A percentile compares a stretch with the other conserved stretches of the same genome.
phyloP scores from a whole-genome alignment of 2,888 invertebrate species.

The Cataglyphis cursor region DNA sequence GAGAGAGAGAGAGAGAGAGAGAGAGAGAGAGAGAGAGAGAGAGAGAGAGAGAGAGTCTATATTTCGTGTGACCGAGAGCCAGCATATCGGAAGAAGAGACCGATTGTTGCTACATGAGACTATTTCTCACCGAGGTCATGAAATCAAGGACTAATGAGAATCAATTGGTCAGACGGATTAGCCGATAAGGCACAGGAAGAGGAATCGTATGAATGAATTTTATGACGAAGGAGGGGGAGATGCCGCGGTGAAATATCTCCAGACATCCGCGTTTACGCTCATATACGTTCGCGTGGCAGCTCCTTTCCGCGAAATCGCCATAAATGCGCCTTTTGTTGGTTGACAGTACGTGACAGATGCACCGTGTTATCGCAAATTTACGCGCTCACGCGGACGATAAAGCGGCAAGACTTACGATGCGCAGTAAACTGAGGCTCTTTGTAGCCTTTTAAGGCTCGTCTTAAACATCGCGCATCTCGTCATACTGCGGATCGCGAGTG shows the following conservation, averaged over 20 bases:
- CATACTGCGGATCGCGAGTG: constrained; percentile 23
- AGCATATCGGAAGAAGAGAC: constrained; percentile 32
- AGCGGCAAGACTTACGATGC: constrained; percentile 31
- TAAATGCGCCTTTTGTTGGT: constrained; percentile 66
- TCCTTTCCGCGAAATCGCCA: constrained; percentile 2
- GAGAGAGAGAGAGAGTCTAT: neutral
- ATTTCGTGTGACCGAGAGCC: constrained; percentile 54
- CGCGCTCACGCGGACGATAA: constrained; percentile 42
- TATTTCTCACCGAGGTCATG: constrained; percentile 70
- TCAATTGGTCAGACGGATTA: constrained; percentile 71
- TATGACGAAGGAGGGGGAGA: constrained; percentile 61
- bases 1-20: constrained; percentile 8
- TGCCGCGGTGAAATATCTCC: neutral
- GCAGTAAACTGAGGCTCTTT: constrained; percentile 49
- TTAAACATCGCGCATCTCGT: constrained; percentile 35
- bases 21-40: neutral
- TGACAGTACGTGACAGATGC: constrained; percentile 54
- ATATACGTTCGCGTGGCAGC: neutral
- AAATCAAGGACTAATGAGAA: constrained; percentile 79
- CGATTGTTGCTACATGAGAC: constrained; percentile 61
- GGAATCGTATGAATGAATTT: constrained; percentile 67
- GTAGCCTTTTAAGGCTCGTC: constrained; percentile 19
- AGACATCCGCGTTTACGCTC: constrained; percentile 32
- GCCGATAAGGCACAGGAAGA: constrained; percentile 70
- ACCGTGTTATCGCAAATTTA: constrained; percentile 54